Evolutionary conservation across 2,888 invertebrate species (phyloP), one percentile per base, ranked within the genome.

Genomic region (Troides aeacus): DNA sequence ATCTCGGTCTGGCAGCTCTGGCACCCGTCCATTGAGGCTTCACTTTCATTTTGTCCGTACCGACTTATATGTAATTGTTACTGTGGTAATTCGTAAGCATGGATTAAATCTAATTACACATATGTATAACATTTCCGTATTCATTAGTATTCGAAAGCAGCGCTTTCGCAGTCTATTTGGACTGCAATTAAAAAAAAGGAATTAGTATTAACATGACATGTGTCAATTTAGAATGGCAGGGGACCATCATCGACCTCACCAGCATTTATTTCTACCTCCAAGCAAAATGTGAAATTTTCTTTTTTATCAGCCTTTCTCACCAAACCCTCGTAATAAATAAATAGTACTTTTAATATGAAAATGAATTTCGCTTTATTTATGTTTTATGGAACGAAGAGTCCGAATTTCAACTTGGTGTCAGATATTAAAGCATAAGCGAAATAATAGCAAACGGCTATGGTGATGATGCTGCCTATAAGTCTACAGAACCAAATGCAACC

Each of bases 401-500:
- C 85, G 73, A 91, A 91, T 67, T 84, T 88, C 1, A 91, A 80
- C 67, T 90, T 91, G 2, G 89, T 86, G 2, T 85, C 81, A 5
- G 81, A 75, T 46, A 91, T 76, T 1, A 91, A 79, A 0, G 82
- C 64, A 64, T 88, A 91, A 0, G 89, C 91, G 24, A 79, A 85
- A 71, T 85, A 89, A 68, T 89, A 90, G 73, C 90, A 89, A 0
- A 87, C 46, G 0, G 83, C 86, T 6, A 91, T 80, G 2, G 84
- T 81, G 0, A 76, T 0, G 6, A 90, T 81, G 68, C 85, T 86
- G 24, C 78, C 73, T 0, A 89, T 70, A 1, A 91, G 70, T 2
- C 87, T 72, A 64, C 81, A 83, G 71, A 87, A 87, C 91, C 90
- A 90, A 2, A 90, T 72, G 68, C 87, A 90, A 2, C 83, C 85